Conservation (phyloP, 2,113 vertebrate genomes). For the Ceyx margarethae region DNA sequence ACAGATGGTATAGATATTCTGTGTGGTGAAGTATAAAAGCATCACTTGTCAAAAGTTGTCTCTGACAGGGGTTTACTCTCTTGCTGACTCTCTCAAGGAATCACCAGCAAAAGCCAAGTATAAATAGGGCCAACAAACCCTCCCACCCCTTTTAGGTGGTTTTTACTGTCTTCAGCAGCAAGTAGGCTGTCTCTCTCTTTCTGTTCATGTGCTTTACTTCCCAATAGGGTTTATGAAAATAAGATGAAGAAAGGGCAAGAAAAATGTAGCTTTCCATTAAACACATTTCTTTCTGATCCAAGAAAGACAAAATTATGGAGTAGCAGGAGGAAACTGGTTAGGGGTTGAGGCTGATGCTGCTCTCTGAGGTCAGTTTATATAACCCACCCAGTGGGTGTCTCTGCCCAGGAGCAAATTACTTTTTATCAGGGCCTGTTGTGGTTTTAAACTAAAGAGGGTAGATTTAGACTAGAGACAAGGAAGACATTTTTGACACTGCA, state of each 20-base stretch:
- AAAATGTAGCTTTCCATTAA: not conserved
- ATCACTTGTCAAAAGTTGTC: not conserved
- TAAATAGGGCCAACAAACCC: not conserved
- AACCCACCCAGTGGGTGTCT: not conserved
- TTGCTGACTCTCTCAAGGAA: rapidly evolving
- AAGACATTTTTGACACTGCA: not conserved
- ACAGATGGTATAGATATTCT: not conserved
- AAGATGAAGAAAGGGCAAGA: not conserved
- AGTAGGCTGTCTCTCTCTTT: not conserved
- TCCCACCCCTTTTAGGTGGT: not conserved
- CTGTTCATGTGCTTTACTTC: not conserved
- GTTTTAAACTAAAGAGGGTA: not conserved
- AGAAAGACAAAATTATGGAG: not conserved
- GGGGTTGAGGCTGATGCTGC: not conserved
- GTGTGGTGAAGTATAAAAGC: not conserved
- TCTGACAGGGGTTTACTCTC: not conserved
- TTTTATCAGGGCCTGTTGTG: not conserved
- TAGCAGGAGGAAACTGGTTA: not conserved
- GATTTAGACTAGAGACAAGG: not conserved
- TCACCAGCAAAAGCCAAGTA: not conserved
- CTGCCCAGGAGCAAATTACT: rapidly evolving
- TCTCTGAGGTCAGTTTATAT: not conserved
- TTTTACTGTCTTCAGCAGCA: not conserved
- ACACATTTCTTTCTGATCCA: not conserved
- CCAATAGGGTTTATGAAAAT: not conserved